phyloP scores from a whole-genome alignment of 2,797 vertebrate species.

The Sebastolobus altivelis region DNA sequence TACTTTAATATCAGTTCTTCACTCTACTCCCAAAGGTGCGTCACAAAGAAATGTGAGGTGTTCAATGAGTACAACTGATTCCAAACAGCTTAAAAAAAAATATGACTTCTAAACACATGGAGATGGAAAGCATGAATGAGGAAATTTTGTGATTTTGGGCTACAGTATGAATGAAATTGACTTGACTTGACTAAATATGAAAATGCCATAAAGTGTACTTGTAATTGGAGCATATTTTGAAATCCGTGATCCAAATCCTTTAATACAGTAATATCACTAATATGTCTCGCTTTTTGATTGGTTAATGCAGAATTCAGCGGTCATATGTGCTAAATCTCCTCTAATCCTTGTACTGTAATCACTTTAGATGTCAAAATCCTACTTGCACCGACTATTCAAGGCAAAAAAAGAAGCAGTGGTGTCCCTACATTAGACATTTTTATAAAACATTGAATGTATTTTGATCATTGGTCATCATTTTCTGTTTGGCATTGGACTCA shows the following conservation, averaged over 20 bases:
- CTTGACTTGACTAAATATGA: neutral
- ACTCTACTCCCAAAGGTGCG: neutral
- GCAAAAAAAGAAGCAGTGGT: neutral
- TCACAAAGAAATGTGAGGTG: neutral
- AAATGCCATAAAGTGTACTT: slow-evolving; percentile 1
- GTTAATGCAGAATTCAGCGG: slow-evolving; percentile 2
- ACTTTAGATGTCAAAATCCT: slow-evolving; percentile 25
- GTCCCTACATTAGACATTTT: neutral
- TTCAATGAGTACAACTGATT: neutral
- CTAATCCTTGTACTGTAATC: slow-evolving; percentile 42
- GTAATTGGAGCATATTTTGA: neutral
- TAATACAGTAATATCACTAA: slow-evolving; percentile 15
- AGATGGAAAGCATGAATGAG: neutral
- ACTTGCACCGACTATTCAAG: neutral
- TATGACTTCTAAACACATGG: neutral
- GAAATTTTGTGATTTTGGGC: neutral
- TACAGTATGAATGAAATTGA: neutral
- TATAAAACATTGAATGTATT: neutral
- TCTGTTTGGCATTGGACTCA: neutral
- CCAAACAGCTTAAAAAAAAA: neutral
- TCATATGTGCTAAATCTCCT: slow-evolving; percentile 21
- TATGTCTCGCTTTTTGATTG: slow-evolving; percentile 28
- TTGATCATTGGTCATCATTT: neutral
- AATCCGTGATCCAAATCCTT: slow-evolving; percentile 12
- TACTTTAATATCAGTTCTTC: neutral